Conservation (phyloP, 2,888 invertebrate genomes). For the Spodoptera exigua region DNA sequence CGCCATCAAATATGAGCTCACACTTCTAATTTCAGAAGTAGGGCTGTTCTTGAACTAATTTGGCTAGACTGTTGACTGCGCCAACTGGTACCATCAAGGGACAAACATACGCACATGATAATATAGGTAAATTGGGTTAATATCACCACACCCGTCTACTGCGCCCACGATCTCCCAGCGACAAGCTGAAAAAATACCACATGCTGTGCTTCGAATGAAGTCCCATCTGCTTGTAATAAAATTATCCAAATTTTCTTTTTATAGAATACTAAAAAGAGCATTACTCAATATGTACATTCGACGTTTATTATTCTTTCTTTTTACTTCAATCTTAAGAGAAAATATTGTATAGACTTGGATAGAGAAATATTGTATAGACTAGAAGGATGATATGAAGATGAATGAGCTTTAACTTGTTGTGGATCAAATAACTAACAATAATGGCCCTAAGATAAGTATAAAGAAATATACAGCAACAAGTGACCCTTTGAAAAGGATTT, state of each 20-base stretch:
- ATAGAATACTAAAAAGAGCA: slow-evolving; percentile 1
- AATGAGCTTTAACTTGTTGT: not conserved
- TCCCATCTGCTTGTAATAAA: slow-evolving; percentile 33
- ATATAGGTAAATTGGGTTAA: slow-evolving; percentile 18
- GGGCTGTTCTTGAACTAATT: slow-evolving; percentile 45
- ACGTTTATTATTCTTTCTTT: too few relatives aligned
- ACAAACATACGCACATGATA: slow-evolving; percentile 11
- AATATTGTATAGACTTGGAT: too few relatives aligned
- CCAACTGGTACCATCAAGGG: slow-evolving; percentile 28
- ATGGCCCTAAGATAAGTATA: not conserved
- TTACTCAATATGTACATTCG: not conserved
- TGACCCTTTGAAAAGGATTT: slow-evolving; percentile 15
- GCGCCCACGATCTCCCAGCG: slow-evolving; percentile 20
- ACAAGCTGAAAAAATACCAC: slow-evolving; percentile 60
- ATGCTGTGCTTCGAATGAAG: slow-evolving; percentile 50
- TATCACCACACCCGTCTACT: slow-evolving; percentile 32
- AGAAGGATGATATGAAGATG: too few relatives aligned
- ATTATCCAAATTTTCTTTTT: slow-evolving; percentile 18
- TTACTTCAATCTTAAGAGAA: too few relatives aligned
- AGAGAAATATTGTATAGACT: too few relatives aligned
- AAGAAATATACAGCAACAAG: slow-evolving; percentile 19
- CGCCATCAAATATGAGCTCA: slow-evolving; percentile 22
- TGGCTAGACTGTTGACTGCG: slow-evolving; percentile 17
- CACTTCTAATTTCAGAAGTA: slow-evolving; percentile 37
- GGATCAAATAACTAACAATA: slow-evolving; percentile 5